These are phyloP conservation scores for Chelon labrosus DNA, from an alignment of 2,797 vertebrate species.

Conservation along the genomic window DNA sequence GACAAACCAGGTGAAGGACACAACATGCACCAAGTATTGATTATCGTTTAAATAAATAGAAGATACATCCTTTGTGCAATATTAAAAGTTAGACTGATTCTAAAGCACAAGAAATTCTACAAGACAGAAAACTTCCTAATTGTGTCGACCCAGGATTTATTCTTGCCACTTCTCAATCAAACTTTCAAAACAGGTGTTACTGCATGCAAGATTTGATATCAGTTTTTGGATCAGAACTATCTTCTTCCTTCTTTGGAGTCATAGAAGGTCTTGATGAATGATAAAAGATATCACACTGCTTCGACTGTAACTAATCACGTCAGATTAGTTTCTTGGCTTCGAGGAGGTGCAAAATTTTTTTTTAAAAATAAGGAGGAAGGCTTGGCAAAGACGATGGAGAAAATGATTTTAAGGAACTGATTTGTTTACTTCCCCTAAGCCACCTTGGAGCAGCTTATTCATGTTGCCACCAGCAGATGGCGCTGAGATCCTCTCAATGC, in stretches of 20 bases:
- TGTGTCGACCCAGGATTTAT: not conserved
- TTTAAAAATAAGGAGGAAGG: constrained; percentile 22
- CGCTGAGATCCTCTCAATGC: constrained; percentile 73
- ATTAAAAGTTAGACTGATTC: too few relatives aligned
- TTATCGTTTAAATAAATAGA: too few relatives aligned
- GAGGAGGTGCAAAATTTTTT: constrained; percentile 52
- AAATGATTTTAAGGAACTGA: constrained; percentile 70
- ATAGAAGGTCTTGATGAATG: constrained; percentile 58
- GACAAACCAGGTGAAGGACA: too few relatives aligned
- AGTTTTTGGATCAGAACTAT: constrained; percentile 36
- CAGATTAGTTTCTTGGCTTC: constrained; percentile 76
- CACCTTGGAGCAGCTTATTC: constrained; percentile 47
- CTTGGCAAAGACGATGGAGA: constrained; percentile 67
- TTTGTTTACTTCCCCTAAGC: constrained; percentile 61
- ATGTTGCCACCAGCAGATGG: constrained; percentile 76
- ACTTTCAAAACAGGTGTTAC: constrained; percentile 21
- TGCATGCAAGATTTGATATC: constrained; percentile 26
- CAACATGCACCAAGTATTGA: too few relatives aligned
- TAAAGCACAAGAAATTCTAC: too few relatives aligned
- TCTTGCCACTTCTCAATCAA: constrained; percentile 7
- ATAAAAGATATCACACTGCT: constrained; percentile 61
- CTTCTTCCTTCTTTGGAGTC: constrained; percentile 31
- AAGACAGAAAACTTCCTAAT: not conserved
- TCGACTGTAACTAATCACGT: constrained; percentile 73
- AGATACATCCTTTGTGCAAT: too few relatives aligned